Conservation (phyloP, 2,113 vertebrate species). For the Strix uralensis region DNA sequence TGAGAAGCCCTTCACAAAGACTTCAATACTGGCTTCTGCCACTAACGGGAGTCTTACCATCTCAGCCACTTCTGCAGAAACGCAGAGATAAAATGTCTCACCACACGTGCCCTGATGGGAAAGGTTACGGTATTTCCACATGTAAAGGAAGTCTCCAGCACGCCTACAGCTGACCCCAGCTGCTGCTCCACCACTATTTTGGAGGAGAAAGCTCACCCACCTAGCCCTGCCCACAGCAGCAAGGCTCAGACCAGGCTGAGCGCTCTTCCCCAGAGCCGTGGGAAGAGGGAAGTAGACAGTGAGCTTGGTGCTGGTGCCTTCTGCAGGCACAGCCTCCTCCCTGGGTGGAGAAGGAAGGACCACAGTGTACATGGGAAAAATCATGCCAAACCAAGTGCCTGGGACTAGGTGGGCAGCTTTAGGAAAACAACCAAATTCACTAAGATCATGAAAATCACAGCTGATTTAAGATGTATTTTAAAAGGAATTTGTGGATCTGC, state of each 20-base stretch:
- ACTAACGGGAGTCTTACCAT: neutral
- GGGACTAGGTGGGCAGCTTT: neutral
- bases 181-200: neutral
- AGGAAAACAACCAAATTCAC: neutral
- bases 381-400: neutral
- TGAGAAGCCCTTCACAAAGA: neutral
- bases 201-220: neutral
- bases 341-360: neutral
- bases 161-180: neutral
- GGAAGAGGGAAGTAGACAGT: neutral
- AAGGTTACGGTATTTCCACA: neutral
- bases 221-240: neutral
- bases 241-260: neutral
- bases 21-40: neutral
- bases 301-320: neutral
- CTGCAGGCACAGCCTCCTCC: neutral
- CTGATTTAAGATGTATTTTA: neutral
- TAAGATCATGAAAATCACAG: neutral
- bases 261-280: fast-evolving
- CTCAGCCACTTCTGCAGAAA: neutral
- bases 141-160: neutral
- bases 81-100: neutral
- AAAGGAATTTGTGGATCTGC: neutral
- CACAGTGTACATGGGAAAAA: neutral
- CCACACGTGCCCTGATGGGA: fast-evolving